Percentiles rank a stretch among this genome's conserved stretches.
These are phyloP conservation scores for Parazoanthus atlanticus DNA, from an alignment of 92 coral and sea anemone genomes.

Conservation along the genomic window DNA sequence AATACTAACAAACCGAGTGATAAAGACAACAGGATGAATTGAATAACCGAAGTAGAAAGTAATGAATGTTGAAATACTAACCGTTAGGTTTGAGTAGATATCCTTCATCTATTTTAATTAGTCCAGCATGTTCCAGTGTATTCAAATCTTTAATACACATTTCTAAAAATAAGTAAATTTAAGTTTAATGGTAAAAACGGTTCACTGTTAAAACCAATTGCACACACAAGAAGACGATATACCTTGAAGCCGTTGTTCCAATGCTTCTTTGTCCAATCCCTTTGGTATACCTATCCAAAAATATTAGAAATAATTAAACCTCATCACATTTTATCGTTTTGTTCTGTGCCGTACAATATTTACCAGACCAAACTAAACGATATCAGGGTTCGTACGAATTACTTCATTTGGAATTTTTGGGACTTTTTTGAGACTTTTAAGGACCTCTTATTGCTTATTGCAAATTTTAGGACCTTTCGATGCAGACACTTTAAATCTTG, in stretches of 20 bases:
- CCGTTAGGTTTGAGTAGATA: slow-evolving; percentile 94
- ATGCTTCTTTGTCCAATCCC: slow-evolving; percentile 80
- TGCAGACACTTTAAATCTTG: no score
- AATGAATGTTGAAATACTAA: slow-evolving; percentile 24
- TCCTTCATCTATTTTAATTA: slow-evolving; percentile 94
- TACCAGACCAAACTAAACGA: neutral
- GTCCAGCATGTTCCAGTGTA: slow-evolving; percentile 79
- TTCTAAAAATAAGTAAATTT: slow-evolving; percentile 48
- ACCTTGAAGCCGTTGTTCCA: slow-evolving; percentile 97
- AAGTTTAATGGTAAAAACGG: neutral
- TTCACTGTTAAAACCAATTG: neutral
- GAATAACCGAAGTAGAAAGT: neutral
- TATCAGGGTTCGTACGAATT: no score
- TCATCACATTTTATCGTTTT: no score
- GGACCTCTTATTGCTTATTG: no score
- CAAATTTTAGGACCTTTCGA: no score
- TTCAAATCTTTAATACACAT: slow-evolving; percentile 89
- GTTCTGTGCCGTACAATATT: neutral
- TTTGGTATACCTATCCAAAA: slow-evolving; percentile 81
- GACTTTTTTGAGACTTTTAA: no score
- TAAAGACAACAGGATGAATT: no score
- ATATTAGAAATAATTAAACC: neutral
- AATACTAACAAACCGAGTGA: neutral
- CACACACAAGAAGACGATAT: neutral
- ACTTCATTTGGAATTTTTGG: no score